Conservation (phyloP, 2,888 invertebrate species). For the Nebria brevicollis region DNA sequence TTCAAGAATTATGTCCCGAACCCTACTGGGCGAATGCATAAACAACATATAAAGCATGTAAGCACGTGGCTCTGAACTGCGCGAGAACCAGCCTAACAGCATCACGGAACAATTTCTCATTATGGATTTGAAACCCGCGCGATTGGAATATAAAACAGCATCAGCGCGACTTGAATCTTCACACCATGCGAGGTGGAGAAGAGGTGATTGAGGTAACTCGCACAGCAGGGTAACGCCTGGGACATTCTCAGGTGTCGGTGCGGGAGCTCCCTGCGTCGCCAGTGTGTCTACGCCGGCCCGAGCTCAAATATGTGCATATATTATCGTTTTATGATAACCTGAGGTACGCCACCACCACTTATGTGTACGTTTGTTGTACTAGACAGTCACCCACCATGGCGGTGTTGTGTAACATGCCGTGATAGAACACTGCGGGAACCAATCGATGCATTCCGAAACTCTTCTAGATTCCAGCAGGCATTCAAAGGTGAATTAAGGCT, state of each 20-base stretch:
- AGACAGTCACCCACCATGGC: neutral
- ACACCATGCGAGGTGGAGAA: neutral
- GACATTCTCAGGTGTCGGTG: constrained; percentile 58
- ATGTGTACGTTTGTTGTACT: constrained; percentile 13
- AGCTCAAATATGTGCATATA: constrained; percentile 18
- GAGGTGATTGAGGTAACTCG: constrained; percentile 12
- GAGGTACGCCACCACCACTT: neutral
- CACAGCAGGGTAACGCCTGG: constrained; percentile 53
- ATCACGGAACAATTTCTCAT: constrained; percentile 17
- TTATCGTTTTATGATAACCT: constrained; percentile 13
- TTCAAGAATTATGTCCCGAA: neutral
- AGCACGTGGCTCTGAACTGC: neutral
- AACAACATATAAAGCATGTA: neutral
- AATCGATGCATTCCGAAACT: neutral
- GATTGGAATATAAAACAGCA: constrained; percentile 20
- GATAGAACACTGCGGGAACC: neutral
- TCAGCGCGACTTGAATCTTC: neutral
- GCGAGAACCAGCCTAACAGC: neutral
- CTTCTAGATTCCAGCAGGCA: neutral
- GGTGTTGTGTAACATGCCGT: constrained; percentile 14
- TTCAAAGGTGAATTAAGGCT: neutral
- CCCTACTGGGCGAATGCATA: constrained; percentile 1
- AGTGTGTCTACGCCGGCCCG: constrained; percentile 19
- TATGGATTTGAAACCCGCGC: constrained; percentile 20
- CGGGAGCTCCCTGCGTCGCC: constrained; percentile 20